Evolutionary conservation across 2,888 invertebrate genomes (phyloP).

Genomic region (Meandrusa payeni): DNA sequence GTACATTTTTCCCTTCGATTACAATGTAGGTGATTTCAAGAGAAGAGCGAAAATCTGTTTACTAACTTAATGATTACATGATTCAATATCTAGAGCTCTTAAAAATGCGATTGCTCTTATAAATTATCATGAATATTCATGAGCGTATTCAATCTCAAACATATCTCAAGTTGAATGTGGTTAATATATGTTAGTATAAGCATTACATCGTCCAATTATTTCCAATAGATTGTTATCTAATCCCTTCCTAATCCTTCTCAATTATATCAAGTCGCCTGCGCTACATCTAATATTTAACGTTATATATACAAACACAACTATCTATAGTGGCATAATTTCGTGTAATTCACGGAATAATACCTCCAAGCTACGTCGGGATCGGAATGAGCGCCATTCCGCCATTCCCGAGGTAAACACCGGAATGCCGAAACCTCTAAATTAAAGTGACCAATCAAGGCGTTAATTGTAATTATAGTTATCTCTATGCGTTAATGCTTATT

Average conservation of each 20-base stretch:
- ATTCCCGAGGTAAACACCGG: slow-evolving; percentile 56
- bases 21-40: too few species aligned
- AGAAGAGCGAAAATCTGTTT: too few species aligned
- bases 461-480: slow-evolving; percentile 10
- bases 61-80: too few species aligned
- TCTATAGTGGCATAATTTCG: slow-evolving; percentile 13
- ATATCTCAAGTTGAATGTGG: slow-evolving; percentile 11
- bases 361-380: slow-evolving; percentile 31
- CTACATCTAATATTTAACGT: slow-evolving; percentile 12
- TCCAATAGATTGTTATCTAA: slow-evolving; percentile 25
- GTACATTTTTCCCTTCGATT: too few species aligned
- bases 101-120: too few species aligned
- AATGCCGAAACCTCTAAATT: slow-evolving; percentile 52
- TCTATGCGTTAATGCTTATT: neutral
- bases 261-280: slow-evolving; percentile 24
- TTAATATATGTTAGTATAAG: slow-evolving; percentile 26
- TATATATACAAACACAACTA: slow-evolving; percentile 3
- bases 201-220: slow-evolving; percentile 23
- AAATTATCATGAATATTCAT: too few species aligned
- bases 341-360: slow-evolving; percentile 21
- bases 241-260: slow-evolving; percentile 26
- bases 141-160: neutral
- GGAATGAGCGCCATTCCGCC: slow-evolving; percentile 61
- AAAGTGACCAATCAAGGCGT: slow-evolving; percentile 50
- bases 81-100: too few species aligned